These are phyloP conservation scores for Falco punctatus DNA, from an alignment of 2,113 vertebrate species.

Conservation along the genomic window DNA sequence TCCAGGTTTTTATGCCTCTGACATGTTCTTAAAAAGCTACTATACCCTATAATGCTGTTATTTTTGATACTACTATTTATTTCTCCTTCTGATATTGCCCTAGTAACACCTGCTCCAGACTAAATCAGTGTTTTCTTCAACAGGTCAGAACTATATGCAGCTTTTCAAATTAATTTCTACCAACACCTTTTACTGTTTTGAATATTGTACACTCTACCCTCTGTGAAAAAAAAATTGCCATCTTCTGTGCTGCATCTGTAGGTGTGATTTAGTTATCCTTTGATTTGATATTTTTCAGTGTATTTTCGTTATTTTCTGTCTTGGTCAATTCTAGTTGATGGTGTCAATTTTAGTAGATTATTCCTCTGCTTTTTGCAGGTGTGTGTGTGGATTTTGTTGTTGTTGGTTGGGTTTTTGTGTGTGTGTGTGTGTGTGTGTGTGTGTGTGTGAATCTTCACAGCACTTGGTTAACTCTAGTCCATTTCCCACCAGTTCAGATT, in stretches of 20 bases:
- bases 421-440: no score
- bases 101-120: background rate
- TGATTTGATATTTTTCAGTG: background rate
- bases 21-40: background rate
- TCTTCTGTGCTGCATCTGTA: background rate
- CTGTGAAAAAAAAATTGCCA: background rate
- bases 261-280: background rate
- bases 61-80: background rate
- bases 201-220: background rate
- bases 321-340: background rate
- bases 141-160: background rate
- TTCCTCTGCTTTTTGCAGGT: background rate
- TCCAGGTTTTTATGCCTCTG: background rate
- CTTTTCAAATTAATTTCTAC: background rate
- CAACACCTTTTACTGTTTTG: background rate
- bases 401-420: no score
- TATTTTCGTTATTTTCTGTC: background rate
- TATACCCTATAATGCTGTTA: background rate
- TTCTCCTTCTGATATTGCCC: background rate
- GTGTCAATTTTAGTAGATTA: background rate
- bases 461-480: background rate
- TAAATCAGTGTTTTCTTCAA: background rate
- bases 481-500: background rate
- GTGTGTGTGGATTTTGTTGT: no score
- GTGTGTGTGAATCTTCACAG: background rate